Base-by-base conservation (phyloP, 2,888 invertebrate species). In the Deilephila elpenor region DNA sequence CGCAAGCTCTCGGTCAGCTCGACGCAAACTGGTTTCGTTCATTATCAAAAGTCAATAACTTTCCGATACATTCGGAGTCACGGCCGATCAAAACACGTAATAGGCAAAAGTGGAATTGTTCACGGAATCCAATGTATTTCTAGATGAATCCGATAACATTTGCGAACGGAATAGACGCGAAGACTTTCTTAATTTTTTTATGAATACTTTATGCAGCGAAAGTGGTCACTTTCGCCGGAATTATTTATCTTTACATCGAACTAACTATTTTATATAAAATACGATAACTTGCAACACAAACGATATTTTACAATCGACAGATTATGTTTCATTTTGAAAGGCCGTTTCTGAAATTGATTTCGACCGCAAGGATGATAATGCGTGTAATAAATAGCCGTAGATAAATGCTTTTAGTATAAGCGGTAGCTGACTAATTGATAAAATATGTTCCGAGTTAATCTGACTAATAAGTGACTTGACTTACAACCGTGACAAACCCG, bases 21-120 rank as follows among this genome's bases (percentile, higher is more conserved):
- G 87, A 86, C 86, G 84, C 89, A 93, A 94, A 94, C 94, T 89
- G 92, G 94, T 94, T 94, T 91, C 62, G 79, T 86, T 87, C 94
- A 94, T 94, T 93, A 94, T 91, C 94, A 94, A 94, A 93, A 94
- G 94, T 94, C 94, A 94, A 94, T 94, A 94, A 94, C 94, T 94
- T 93, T 93, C 91, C 87, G 93, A 93, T 92, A 91, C 93, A 92
- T 91, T 89, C 87, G 88, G 86, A 93, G 92, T 93, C 93, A 94
- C 81, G 94, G 94, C 89, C 94, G 90, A 86, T 84, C 84, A 86
- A 86, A 85, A 83, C 81, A 90, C 86, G 86, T 90, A 89, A 91
- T 85, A 80, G 78, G 77, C 77, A 77, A 77, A 78, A 77, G 74
- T 75, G 56, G 71, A 76, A 76, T 80, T 82, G 79, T 76, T 77